phyloP scores from a whole-genome alignment of 2,113 vertebrate species.

The Seriola quinqueradiata region DNA sequence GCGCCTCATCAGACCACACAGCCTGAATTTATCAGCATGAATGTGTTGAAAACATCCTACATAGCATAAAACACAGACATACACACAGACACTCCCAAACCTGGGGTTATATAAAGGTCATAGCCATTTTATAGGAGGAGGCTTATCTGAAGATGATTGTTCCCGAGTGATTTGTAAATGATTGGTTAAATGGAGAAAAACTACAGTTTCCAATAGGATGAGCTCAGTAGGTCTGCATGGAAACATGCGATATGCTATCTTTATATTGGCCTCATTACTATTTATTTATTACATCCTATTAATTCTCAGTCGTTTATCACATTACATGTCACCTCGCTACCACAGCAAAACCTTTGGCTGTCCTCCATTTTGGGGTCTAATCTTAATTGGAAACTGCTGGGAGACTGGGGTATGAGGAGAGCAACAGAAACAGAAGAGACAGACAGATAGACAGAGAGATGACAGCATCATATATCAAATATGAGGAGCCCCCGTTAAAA shows the following conservation, averaged over 20 bases:
- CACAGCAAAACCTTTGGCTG: constrained; percentile 39
- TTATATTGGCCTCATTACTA: constrained; percentile 58
- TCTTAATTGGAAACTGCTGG: constrained; percentile 75
- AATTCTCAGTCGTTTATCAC: constrained; percentile 63
- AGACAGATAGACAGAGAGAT: constrained; percentile 29
- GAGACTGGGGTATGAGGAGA: constrained; percentile 14
- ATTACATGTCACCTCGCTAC: constrained; percentile 28
- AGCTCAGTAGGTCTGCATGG: constrained; percentile 25
- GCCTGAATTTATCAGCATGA: background rate
- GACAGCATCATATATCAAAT: constrained; percentile 63
- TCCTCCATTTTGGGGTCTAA: constrained; percentile 49
- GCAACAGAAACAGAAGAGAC: constrained; percentile 13
- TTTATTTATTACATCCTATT: constrained; percentile 69
- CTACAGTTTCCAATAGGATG: background rate
- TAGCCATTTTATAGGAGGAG: background rate
- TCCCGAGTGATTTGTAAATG: constrained; percentile 1
- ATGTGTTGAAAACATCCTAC: background rate
- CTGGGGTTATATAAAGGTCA: background rate
- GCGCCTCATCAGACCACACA: background rate
- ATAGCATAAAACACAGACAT: background rate
- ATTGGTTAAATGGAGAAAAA: constrained; percentile 19
- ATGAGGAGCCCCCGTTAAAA: constrained; percentile 45
- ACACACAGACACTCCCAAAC: background rate
- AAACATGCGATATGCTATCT: constrained; percentile 52
- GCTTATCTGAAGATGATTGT: constrained; percentile 24